These are phyloP conservation scores for Rhizoglyphus robini DNA, from an alignment of 1,140 invertebrate species.

Conservation along the genomic window DNA sequence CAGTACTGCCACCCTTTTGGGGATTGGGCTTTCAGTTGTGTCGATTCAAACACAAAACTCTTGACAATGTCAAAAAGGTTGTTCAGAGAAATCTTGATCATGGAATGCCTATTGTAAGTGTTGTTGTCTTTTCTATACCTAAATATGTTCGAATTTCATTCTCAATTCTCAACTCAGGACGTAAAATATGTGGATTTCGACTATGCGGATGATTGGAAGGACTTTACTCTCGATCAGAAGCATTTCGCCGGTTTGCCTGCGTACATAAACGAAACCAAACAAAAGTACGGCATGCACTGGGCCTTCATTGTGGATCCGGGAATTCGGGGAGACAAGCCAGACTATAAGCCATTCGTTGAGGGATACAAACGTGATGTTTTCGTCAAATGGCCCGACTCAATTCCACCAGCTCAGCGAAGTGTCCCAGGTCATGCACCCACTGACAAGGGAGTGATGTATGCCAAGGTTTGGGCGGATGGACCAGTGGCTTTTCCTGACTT, in stretches of 20 bases:
- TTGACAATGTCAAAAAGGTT: neutral
- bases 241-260: slow-evolving; percentile 33
- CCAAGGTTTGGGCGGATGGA: too few species aligned
- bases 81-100: neutral
- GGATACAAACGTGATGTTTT: too few species aligned
- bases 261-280: slow-evolving; percentile 33
- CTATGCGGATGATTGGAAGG: slow-evolving; percentile 30
- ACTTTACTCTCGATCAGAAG: slow-evolving; percentile 35
- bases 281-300: neutral
- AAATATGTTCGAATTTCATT: too few species aligned
- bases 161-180: too few species aligned
- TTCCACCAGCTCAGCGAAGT: neutral
- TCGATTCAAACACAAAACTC: slow-evolving; percentile 51
- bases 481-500: too few species aligned
- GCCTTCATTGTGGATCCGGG: slow-evolving; percentile 10
- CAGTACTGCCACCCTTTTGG: slow-evolving; percentile 36
- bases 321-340: slow-evolving; percentile 2
- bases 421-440: neutral
- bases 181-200: too few species aligned
- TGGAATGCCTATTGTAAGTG: neutral
- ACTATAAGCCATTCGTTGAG: too few species aligned
- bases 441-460: too few species aligned
- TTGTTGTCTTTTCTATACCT: neutral
- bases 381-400: too few species aligned
- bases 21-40: slow-evolving; percentile 31